Conservation (phyloP, 2,113 vertebrate genomes). For the Craseonycteris thonglongyai region DNA sequence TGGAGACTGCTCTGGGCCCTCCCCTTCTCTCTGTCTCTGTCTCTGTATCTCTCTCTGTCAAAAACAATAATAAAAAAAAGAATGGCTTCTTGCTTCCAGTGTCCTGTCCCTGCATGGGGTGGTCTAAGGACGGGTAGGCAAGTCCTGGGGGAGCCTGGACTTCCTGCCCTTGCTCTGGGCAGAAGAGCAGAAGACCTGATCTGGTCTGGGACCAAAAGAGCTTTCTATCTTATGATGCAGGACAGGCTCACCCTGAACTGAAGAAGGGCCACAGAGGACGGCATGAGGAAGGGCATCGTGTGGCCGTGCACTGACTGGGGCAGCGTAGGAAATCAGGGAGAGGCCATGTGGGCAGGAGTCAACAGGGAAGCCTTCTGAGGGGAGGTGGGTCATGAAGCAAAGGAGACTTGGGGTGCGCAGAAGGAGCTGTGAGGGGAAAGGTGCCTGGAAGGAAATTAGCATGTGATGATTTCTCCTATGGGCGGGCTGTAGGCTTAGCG, state of each 20-base stretch:
- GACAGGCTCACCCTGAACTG: background rate
- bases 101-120: background rate
- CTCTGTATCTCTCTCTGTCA: too few relatives aligned
- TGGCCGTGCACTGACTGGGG: accelerated
- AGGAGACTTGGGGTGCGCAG: background rate
- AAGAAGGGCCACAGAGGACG: background rate
- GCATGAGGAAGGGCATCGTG: background rate
- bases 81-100: background rate
- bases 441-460: background rate
- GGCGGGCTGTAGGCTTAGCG: background rate
- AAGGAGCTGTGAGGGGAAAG: background rate
- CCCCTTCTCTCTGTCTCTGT: too few relatives aligned
- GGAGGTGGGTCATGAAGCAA: background rate
- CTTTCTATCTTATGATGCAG: background rate
- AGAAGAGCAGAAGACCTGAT: background rate
- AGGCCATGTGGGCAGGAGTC: background rate
- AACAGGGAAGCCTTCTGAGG: background rate
- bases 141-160: background rate
- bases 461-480: background rate
- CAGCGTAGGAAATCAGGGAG: background rate
- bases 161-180: background rate
- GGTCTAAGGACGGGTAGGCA: background rate
- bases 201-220: background rate
- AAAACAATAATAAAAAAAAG: too few relatives aligned
- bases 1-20: too few relatives aligned